phyloP scores from a whole-genome alignment of 2,888 invertebrate genomes.

The Plebejus melissa region DNA sequence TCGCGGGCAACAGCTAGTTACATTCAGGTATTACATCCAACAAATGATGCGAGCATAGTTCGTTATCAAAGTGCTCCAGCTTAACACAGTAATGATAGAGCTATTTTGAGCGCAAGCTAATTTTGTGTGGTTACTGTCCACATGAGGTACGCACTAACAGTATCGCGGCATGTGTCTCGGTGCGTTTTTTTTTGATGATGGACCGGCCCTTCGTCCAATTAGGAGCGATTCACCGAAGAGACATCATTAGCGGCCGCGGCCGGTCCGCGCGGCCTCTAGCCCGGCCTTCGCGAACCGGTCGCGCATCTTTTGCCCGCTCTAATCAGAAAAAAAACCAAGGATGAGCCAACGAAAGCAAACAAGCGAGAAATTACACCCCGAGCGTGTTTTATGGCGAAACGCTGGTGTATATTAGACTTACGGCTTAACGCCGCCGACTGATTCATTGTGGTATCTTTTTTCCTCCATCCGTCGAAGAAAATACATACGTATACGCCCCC shows the following conservation, averaged over 20 bases:
- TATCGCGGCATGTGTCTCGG: conserved; percentile 51
- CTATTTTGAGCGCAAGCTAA: conserved; percentile 21
- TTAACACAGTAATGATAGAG: not conserved
- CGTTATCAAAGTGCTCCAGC: conserved; percentile 30
- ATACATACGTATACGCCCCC: not conserved
- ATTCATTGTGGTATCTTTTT: not conserved
- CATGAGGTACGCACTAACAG: conserved; percentile 39
- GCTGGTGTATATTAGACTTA: conserved; percentile 57
- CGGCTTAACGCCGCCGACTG: conserved; percentile 34
- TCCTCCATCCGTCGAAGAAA: not conserved
- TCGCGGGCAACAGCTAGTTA: not conserved
- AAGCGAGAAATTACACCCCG: conserved; percentile 60
- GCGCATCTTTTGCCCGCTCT: conserved; percentile 69
- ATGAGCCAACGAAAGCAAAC: conserved; percentile 66
- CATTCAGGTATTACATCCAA: not conserved
- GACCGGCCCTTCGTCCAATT: conserved; percentile 68
- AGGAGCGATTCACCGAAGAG: conserved; percentile 65
- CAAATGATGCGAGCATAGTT: not conserved
- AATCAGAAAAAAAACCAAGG: conserved; percentile 57
- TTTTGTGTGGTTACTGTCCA: conserved; percentile 26
- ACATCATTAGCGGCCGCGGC: conserved; percentile 64
- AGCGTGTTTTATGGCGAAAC: conserved; percentile 67
- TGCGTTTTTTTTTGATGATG: conserved; percentile 62
- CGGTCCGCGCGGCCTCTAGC: conserved; percentile 51
- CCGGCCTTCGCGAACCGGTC: conserved; percentile 76